These are phyloP conservation scores for Julus scanicus DNA, from an alignment of 2,888 invertebrate genomes.

Conservation along the genomic window DNA sequence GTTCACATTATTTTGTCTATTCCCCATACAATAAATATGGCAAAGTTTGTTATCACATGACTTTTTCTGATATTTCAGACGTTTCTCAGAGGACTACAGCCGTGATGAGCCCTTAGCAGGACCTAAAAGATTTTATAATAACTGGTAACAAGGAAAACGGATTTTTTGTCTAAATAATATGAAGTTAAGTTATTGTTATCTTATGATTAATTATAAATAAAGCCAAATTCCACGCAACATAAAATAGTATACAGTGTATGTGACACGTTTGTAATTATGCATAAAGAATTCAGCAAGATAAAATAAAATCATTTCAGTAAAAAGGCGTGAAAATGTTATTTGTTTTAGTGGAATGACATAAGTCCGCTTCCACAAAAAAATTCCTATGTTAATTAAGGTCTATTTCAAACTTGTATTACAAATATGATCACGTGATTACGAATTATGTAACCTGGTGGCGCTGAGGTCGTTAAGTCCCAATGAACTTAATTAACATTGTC, in stretches of 20 bases:
- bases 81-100: background rate
- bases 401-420: background rate
- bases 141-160: background rate
- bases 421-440: background rate
- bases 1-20: background rate
- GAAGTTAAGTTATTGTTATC: background rate
- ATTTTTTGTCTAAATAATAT: background rate
- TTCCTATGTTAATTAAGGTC: background rate
- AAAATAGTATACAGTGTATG: background rate
- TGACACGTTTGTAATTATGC: background rate
- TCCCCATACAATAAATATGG: too few relatives aligned
- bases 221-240: background rate
- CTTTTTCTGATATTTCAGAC: background rate
- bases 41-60: too few relatives aligned
- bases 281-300: background rate
- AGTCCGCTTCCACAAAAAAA: background rate
- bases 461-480: background rate
- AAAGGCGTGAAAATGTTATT: background rate
- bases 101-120: conserved; percentile 7
- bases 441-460: background rate
- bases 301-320: conserved; percentile 1
- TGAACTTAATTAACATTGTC: background rate
- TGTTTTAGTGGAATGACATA: background rate
- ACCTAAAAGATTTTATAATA: conserved; percentile 54
- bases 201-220: background rate